phyloP scores from a whole-genome alignment of 2,113 vertebrate genomes.

The Opisthocomus hoazin region DNA sequence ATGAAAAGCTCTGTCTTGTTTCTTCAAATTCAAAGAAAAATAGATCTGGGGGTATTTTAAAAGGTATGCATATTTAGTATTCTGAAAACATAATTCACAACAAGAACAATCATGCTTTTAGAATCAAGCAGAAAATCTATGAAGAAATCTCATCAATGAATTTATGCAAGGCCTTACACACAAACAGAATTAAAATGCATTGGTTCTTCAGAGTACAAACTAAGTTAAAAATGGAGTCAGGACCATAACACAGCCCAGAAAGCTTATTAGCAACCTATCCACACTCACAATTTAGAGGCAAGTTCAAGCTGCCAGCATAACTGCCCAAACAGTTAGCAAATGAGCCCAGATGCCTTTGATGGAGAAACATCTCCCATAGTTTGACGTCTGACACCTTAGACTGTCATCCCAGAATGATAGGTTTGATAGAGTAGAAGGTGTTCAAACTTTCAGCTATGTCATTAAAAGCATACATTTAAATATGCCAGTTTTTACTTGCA shows the following conservation, averaged over 20 bases:
- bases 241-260: not conserved
- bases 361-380: not conserved
- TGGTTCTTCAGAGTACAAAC: slow-evolving; percentile 8
- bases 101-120: not conserved
- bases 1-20: not conserved
- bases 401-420: not conserved
- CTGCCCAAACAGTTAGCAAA: not conserved
- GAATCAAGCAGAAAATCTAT: not conserved
- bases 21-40: not conserved
- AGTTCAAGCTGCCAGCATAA: not conserved
- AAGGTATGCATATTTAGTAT: not conserved
- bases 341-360: not conserved
- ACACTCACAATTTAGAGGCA: not conserved
- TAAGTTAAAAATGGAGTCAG: slow-evolving; percentile 24
- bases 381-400: not conserved
- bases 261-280: slow-evolving; percentile 21
- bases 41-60: not conserved
- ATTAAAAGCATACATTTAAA: not conserved
- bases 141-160: not conserved
- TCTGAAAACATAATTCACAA: not conserved
- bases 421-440: not conserved
- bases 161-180: not conserved
- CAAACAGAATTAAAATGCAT: slow-evolving; percentile 38
- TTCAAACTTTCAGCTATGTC: not conserved
- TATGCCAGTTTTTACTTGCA: not conserved